Base-by-base conservation (phyloP, 2,113 vertebrate species). In the Regulus satrapa region DNA sequence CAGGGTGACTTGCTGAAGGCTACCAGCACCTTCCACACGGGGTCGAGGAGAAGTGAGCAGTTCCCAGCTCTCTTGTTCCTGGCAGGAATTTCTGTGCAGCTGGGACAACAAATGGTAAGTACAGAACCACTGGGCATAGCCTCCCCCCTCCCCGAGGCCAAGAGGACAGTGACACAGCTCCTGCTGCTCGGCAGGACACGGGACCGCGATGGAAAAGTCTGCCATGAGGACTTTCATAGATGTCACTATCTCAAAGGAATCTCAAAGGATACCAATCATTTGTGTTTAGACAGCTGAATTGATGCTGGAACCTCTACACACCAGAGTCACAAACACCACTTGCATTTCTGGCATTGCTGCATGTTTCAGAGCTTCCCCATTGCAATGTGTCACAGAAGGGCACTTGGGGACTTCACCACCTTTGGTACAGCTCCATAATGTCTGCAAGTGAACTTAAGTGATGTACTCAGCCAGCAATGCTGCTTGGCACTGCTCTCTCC, bases 241-340 rank as follows among this genome's bases (percentile, higher is more conserved):
- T 66, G 72, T 43, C 76, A 84, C 41, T 74, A n/a, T n/a, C n/a
- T n/a, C n/a, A 63, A 71, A 85, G 92, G 72, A 66, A 69, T 76
- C 63, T 73, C 76, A 89, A 83, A 77, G 32, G 34, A 62, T 41
- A 94, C 45, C 63, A 58, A 54, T 32, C 26, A 20, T 18, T 79
- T 54, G 54, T 90, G 86, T 85, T 91, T 88, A 92, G 58, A 86
- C 72, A 95, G 83, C 79, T 77, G 72, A 92, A 66, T 18, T 51
- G 40, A 23, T 84, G 46, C 61, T 81, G 45, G 56, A 87, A 78
- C 31, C 36, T 51, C 45, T 32, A 45, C 18, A 19, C 31, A 63
- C 17, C 34, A 40, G 13, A 38, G 59, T 34, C 62, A 59, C 43
- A 79, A 92, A 25, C 31, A 56, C 5, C 32, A 16, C 25, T 72